Conservation (phyloP, 2,888 invertebrate species). For the Leptarthrus brevirostris region DNA sequence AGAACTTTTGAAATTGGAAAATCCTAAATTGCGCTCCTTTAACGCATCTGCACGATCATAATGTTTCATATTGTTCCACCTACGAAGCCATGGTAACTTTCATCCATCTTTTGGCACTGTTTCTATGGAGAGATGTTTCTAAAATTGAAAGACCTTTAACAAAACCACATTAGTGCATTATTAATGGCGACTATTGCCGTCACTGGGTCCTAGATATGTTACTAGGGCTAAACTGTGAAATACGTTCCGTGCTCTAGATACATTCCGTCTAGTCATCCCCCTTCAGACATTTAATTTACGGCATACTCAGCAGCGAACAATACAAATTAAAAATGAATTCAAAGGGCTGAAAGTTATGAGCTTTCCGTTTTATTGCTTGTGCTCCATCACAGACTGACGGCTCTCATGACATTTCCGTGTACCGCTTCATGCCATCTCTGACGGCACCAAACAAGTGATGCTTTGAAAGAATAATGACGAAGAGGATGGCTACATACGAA, state of each 20-base stretch:
- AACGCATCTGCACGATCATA: too few species aligned
- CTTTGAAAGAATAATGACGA: slow-evolving; percentile 21
- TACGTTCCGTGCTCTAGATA: slow-evolving; percentile 28
- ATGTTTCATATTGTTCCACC: too few species aligned
- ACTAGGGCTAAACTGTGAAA: slow-evolving; percentile 10
- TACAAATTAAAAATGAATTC: slow-evolving; percentile 47
- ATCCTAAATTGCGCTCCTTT: too few species aligned
- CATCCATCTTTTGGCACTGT: too few species aligned
- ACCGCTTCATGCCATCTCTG: slow-evolving; percentile 26
- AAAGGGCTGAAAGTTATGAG: slow-evolving; percentile 48
- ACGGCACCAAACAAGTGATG: slow-evolving; percentile 19
- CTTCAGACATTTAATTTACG: slow-evolving; percentile 46
- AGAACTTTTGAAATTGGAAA: too few species aligned
- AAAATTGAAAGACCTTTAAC: slow-evolving; percentile 33
- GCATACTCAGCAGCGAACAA: slow-evolving; percentile 37
- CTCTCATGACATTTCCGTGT: slow-evolving; percentile 42
- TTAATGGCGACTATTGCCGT: slow-evolving; percentile 24
- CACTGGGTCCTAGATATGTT: slow-evolving; percentile 21
- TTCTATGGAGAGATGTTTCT: slow-evolving; percentile 10
- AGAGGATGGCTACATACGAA: slow-evolving; percentile 33
- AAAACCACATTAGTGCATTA: slow-evolving; percentile 34
- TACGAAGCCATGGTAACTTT: too few species aligned
- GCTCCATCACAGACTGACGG: slow-evolving; percentile 46
- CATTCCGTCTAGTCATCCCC: slow-evolving; percentile 37
- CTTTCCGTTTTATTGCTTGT: slow-evolving; percentile 45